Percentiles rank a stretch among this genome's conserved stretches.
Conservation (phyloP, 2,888 invertebrate species). For the Epinotia ramella region DNA sequence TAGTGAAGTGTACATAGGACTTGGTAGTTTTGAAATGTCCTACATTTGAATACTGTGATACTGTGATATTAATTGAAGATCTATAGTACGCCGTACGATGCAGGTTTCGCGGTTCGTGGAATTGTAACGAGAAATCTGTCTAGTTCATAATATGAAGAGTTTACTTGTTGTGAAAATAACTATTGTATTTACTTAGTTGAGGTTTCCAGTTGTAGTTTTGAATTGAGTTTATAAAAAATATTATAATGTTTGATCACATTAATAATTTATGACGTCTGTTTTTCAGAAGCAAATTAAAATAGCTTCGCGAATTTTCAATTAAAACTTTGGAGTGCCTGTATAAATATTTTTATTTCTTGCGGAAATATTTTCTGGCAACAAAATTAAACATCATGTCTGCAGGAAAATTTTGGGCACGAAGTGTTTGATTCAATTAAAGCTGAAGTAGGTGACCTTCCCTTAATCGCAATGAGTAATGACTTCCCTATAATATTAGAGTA, state of each 20-base stretch:
- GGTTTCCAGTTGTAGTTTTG: slow-evolving; percentile 58
- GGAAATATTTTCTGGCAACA: slow-evolving; percentile 14
- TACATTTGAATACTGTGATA: slow-evolving; percentile 81
- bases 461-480: no score
- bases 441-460: not conserved
- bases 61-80: slow-evolving; percentile 84
- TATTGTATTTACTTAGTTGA: slow-evolving; percentile 62
- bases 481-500: no score
- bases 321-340: slow-evolving; percentile 36
- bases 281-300: slow-evolving; percentile 2
- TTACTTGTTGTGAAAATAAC: slow-evolving; percentile 57
- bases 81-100: slow-evolving; percentile 54
- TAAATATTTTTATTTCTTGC: slow-evolving; percentile 30
- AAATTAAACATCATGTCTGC: slow-evolving; percentile 11
- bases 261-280: slow-evolving; percentile 29
- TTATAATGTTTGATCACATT: slow-evolving; percentile 32
- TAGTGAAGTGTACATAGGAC: slow-evolving; percentile 73
- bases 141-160: slow-evolving; percentile 53
- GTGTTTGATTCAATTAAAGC: slow-evolving; percentile 22
- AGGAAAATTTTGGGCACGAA: slow-evolving; percentile 12
- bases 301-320: slow-evolving; percentile 26
- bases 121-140: slow-evolving; percentile 29
- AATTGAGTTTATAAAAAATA: slow-evolving; percentile 53
- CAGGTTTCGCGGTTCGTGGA: slow-evolving; percentile 2
- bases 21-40: slow-evolving; percentile 71